These are phyloP conservation scores for Scartelaos histophorus DNA, from an alignment of 2,113 vertebrate species.

Conservation along the genomic window DNA sequence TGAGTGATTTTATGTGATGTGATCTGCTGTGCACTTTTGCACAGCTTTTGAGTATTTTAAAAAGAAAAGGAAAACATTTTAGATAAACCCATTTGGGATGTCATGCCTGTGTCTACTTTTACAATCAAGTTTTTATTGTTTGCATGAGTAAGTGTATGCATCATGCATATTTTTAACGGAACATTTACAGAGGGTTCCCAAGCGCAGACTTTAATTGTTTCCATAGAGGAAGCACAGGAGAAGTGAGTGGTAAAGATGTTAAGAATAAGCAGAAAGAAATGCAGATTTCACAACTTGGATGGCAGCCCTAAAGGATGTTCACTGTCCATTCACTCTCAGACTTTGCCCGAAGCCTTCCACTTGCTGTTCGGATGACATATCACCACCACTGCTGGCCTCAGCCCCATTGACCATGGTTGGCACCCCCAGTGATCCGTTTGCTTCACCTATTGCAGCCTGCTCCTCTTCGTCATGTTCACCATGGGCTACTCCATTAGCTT, in stretches of 20 bases:
- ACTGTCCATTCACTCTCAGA: conserved; percentile 77
- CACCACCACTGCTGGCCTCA: conserved; percentile 41
- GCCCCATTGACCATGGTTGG: conserved; percentile 56
- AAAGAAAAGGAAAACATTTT: conserved; percentile 30
- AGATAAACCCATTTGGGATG: conserved; percentile 31
- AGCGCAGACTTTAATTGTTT: conserved; percentile 52
- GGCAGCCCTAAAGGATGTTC: conserved; percentile 52
- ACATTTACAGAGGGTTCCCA: conserved; percentile 50
- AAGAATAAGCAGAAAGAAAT: conserved; percentile 56
- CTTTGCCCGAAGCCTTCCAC: conserved; percentile 74
- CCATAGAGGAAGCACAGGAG: conserved; percentile 58
- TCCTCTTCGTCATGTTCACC: conserved; percentile 76
- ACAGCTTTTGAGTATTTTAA: conserved; percentile 31
- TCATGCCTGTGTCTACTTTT: conserved; percentile 73
- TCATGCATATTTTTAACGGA: conserved; percentile 61
- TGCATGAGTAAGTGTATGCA: conserved; percentile 40
- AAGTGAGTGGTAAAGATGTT: conserved; percentile 54
- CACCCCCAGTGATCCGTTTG: conserved; percentile 52
- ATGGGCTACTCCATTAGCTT: conserved; percentile 53
- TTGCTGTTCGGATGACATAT: conserved; percentile 62
- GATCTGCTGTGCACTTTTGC: conserved; percentile 19
- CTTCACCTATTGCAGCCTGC: conserved; percentile 63
- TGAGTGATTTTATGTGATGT: conserved; percentile 48
- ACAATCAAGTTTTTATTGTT: conserved; percentile 20
- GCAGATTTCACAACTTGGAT: conserved; percentile 54